Evolutionary conservation across 1,140 invertebrate genomes (phyloP).

Genomic region (Drosophila littoralis): DNA sequence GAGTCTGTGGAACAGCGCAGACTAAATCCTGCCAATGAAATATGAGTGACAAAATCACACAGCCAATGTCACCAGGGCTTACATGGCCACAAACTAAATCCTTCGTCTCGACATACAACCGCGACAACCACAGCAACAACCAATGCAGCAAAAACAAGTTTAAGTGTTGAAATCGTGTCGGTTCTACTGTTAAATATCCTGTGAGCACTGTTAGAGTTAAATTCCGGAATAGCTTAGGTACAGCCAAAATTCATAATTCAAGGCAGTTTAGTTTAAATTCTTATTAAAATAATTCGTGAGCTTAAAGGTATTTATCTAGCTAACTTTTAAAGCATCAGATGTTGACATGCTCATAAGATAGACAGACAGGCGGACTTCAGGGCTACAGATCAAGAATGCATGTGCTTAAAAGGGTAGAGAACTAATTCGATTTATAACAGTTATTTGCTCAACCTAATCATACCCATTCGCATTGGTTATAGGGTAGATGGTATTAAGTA

Average conservation of each 20-base stretch:
- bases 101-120: conserved; percentile 26
- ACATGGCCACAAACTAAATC: conserved; percentile 27
- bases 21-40: conserved; percentile 52
- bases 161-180: neutral
- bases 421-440: no score
- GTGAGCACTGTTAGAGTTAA: neutral
- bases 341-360: no score
- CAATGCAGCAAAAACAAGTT: conserved; percentile 2
- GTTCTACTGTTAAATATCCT: neutral
- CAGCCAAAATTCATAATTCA: no score
- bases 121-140: conserved; percentile 26
- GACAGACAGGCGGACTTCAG: no score
- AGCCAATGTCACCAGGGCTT: conserved; percentile 32
- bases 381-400: no score
- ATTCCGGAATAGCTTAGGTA: no score
- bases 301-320: no score
- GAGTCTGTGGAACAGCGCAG: conserved; percentile 11
- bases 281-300: no score
- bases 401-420: no score
- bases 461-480: neutral
- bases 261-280: no score
- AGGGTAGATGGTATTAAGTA: conserved; percentile 1
- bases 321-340: no score
- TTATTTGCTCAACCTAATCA: neutral
- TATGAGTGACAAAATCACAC: conserved; percentile 53